These are phyloP conservation scores for Rhyacichthys aspro DNA, from an alignment of 2,797 vertebrate species.

Conservation along the genomic window DNA sequence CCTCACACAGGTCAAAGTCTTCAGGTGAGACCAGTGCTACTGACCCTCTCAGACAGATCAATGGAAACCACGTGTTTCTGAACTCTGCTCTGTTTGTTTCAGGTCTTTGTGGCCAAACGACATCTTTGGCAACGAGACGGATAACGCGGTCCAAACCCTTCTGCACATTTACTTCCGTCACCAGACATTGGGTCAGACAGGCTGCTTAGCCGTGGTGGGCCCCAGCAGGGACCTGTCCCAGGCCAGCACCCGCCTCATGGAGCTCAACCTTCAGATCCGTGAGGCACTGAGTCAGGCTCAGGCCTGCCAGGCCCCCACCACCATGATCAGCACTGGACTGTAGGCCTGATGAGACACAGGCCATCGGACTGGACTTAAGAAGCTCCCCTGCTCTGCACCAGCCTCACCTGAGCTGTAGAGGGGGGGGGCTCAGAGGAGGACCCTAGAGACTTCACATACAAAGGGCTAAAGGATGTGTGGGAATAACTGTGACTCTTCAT, in stretches of 20 bases:
- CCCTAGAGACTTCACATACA: conserved; percentile 67
- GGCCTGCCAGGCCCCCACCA: conserved; percentile 70
- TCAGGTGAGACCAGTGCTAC: conserved; percentile 82
- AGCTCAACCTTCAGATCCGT: conserved; percentile 96
- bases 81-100: not conserved
- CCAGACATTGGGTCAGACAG: conserved; percentile 95
- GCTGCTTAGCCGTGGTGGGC: conserved; percentile 92
- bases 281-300: conserved; percentile 91
- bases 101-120: conserved; percentile 96
- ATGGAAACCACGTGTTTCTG: not conserved
- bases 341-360: conserved; percentile 71
- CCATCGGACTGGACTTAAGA: conserved; percentile 30
- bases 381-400: conserved; percentile 28
- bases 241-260: conserved; percentile 93
- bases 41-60: not conserved
- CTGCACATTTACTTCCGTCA: conserved; percentile 98
- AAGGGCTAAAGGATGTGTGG: conserved; percentile 84
- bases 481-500: conserved; percentile 75
- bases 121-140: conserved; percentile 92
- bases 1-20: conserved; percentile 93
- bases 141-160: conserved; percentile 92
- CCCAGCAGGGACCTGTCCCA: conserved; percentile 93
- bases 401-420: conserved; percentile 52
- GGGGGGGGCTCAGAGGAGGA: conserved; percentile 51
- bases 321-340: conserved; percentile 88